Evolutionary conservation across 2,113 vertebrate species (phyloP), one percentile per base, ranked within the genome.

Genomic region (Chrysemys picta): DNA sequence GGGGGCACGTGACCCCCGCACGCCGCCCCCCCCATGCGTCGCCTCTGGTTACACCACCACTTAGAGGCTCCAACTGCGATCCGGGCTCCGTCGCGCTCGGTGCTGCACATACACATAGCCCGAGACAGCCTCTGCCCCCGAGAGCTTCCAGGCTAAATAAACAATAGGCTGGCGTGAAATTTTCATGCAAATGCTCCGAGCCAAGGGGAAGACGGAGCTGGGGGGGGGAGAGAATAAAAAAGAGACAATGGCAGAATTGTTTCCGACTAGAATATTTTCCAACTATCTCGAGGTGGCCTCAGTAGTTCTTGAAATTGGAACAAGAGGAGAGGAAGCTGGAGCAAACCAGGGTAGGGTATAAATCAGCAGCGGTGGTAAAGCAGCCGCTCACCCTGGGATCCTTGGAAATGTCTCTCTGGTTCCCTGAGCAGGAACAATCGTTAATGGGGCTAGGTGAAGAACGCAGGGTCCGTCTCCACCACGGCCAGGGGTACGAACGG

Each of bases 41-140:
- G 53, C 19, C 53, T 54, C 53, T 54, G 19, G 53, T 54, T 54
- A 54, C 38, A 82, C 6, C 53, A 0, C 22, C 0, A 8, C 1
- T 0, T 1, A 0, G 56, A n/a, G 78, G 65, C 24, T 90, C 52
- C 78, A 1, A n/a, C 57, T 7, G 47, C 50, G 82, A 22, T 4
- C 47, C 0, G 47, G 25, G 10, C 50, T 4, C 45, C 4, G 0
- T 82, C 4, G 27, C 0, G 6, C 35, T 16, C 4, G 8, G 65
- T 2, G 8, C 35, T 69, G 65, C 82, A 47, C 8, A 5, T 1
- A 0, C 35, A 82, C 1, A 1, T 53, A 29, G 85, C 82, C n/a
- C 17, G 42, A 9, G 14, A 3, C 45, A 84, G n/a, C 75, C 47
- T 78, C 69, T 90, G 27, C 69, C 52, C 65, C 69, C 16, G 16